Base-by-base conservation (phyloP, 2,113 vertebrate genomes). In the Ctenodactylus gundi region DNA sequence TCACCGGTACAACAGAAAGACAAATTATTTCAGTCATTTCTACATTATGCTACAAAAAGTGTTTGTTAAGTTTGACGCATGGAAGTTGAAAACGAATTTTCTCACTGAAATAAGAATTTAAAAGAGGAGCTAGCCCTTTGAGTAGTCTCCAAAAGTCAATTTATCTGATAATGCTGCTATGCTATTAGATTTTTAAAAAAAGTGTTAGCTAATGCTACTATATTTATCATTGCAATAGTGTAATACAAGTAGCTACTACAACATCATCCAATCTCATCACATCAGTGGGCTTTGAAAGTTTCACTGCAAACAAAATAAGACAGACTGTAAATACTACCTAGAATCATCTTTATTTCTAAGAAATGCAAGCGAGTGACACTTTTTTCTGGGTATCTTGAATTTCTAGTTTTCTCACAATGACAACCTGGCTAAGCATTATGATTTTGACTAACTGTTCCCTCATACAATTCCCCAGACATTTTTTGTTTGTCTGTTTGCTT, bases 41-140 rank as follows among this genome's bases (percentile, higher is more conserved):
- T 41, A 95, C 64, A 82, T 67, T 77, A 76, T 77, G 23, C 49
- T 87, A 53, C 81, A 96, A 94, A 97, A 94, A 85, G 27, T 87
- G 23, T 97, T 94, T 85, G 64, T 70, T 89, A 89, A 94, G 75
- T 91, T 75, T 92, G 36, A 94, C 64, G 65, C 14, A 78, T n/a
- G 15, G 57, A 93, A 95, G 62, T 44, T 94, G 83, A 78, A 93
- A 95, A 85, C 82, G 4, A 53, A 86, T 83, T 92, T 97, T 87
- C 80, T 92, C 55, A 77, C 53, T 91, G 70, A 95, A 93, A 93
- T 60, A 88, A 95, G 34, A 89, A 77, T 65, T 88, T 93, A 58
- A 90, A 95, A 89, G 36, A 72, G 25, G 36, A 76, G 11, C 85
- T 70, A 67, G 27, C 55, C 58, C 36, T 75, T 3, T 67, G 4